Evolutionary conservation across 2,797 vertebrate species (phyloP), one percentile per base, ranked within the genome.

Genomic region (Poecilia gillii): DNA sequence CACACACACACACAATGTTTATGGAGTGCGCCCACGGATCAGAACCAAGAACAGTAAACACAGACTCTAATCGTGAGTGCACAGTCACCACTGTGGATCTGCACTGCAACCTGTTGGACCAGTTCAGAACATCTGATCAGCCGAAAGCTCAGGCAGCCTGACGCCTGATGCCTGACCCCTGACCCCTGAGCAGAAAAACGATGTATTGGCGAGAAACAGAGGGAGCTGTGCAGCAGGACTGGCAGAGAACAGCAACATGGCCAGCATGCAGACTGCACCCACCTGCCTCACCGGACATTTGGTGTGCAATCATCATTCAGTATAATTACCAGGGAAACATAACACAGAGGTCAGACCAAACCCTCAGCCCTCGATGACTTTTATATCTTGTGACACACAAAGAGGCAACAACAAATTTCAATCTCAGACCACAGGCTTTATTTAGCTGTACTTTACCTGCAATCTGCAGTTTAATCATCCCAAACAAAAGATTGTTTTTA

Each of bases 101-200:
- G 82, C 77, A 64, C 85, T 68, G 79, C 77, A 92, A 95, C 94
- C 89, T 68, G 95, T 94, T 85, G 9, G 73, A 92, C 95, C 90
- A 90, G 95, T 95, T 95, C 90, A 78, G 46, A 74, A 87, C 72
- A 81, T 81, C 85, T 88, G 64, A 76, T 46, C 82, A 87, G 83
- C 84, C 89, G 74, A 79, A 87, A 76, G 83, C 79, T 80, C 31
- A 75, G 62, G 41, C 74, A 51, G 71, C 57, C 45, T 3, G 20
- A 83, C 75, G 0, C 57, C 45, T 3, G 20, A 83, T 74, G 0
- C 49, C 45, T 4, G 20, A 82, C 76, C 82, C 57, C 45, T 4
- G 18, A 83, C 77, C 81, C 81, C 80, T 57, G 4, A 77, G 62
- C 66, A 7, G 76, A 62, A 66, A 73, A 75, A 47, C 41, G 51